Evolutionary conservation across 1,140 invertebrate genomes (phyloP).

Genomic region (Melitaea cinxia): DNA sequence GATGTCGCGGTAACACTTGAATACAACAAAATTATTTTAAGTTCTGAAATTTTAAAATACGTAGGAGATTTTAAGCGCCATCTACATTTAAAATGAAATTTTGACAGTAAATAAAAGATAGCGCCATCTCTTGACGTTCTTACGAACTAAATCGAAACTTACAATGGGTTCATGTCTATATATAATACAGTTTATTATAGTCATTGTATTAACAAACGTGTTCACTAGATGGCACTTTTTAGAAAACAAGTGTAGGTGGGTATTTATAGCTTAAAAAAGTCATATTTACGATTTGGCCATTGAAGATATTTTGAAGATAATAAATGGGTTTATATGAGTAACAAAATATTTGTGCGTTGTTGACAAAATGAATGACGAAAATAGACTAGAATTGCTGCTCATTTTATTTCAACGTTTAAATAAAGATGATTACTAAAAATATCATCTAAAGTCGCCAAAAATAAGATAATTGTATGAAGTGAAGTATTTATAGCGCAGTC

Average conservation of each 20-base stretch:
- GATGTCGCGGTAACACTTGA: too few relatives aligned
- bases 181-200: background rate
- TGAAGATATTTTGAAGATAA: slow-evolving; percentile 39
- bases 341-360: slow-evolving; percentile 36
- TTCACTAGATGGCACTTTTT: slow-evolving; percentile 20
- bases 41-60: too few relatives aligned
- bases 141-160: background rate
- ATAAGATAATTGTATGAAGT: too few relatives aligned
- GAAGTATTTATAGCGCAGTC: too few relatives aligned
- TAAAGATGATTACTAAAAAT: too few relatives aligned
- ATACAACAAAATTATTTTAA: too few relatives aligned
- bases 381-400: background rate
- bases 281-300: slow-evolving; percentile 45
- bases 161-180: background rate
- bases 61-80: background rate
- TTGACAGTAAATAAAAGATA: background rate
- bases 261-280: slow-evolving; percentile 33
- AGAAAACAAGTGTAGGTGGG: background rate
- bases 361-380: slow-evolving; percentile 9
- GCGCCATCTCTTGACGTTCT: slow-evolving; percentile 1
- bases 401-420: background rate
- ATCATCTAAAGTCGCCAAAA: too few relatives aligned
- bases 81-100: background rate
- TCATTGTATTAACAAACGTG: background rate
- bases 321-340: slow-evolving; percentile 42